Base-by-base conservation (phyloP, 1,140 invertebrate genomes). In the Andricus grossulariae region DNA sequence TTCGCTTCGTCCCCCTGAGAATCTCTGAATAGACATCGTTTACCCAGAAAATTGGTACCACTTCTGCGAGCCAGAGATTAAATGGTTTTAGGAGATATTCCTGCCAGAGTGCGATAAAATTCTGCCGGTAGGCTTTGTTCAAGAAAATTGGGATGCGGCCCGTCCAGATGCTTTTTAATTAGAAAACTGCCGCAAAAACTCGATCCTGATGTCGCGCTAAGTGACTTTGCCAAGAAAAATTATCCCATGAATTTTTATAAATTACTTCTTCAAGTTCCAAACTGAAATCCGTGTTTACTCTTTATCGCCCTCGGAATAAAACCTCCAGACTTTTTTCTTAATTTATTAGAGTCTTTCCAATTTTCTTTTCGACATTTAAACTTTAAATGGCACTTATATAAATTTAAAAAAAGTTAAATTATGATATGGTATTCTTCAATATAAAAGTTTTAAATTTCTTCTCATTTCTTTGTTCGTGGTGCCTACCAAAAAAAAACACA, bases 11-110 rank as follows among this genome's bases (percentile, higher is more conserved):
- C 83, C 80, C 72, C 79, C 82, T 76, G 86, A 86, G 83, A 84
- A 85, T 84, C 83, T 83, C 84, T 77, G 55, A 84, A 86, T 85
- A 84, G 84, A 84, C 86, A 85, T 84, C 83, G 78, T 86, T 85
- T 87, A 88, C 81, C 82, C 85, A 72, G 82, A 81, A 89, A 89
- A 89, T 88, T 89, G 88, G 84, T 87, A 83, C 84, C 88, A 88
- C 88, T 89, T 89, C 84, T 89, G 89, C 80, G 87, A 84, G 83
- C 82, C 82, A 77, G 85, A 86, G 88, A 90, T 90, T 89, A 89
- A 86, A 81, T 87, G 83, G 81, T 83, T 83, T 86, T 82, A 82
- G 85, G 75, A 83, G 84, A 84, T 88, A 85, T 88, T 71, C 50
- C 39, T 82, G 49, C 51, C 72, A 71, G 12, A 15, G 55, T 10